Base-by-base conservation (phyloP, 2,113 vertebrate species). In the Chlorodrepanis virens region DNA sequence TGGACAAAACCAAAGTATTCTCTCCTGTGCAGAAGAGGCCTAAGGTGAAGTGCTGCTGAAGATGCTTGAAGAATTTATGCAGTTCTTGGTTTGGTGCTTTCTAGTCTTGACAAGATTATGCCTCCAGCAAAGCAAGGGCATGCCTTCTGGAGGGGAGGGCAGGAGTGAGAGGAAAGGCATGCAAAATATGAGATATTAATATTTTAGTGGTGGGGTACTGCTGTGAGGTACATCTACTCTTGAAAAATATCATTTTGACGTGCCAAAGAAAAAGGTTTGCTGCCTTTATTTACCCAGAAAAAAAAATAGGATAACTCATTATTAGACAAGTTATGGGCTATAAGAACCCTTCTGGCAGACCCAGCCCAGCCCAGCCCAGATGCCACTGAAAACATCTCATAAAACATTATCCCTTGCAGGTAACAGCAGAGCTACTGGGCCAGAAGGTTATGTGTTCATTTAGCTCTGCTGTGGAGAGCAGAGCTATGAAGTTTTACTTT, bases 361-460 rank as follows among this genome's bases (percentile, higher is more conserved):
- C 35, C 35, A 35, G 24, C 3, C 11, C 54, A 60, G 9, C 6
- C 27, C 47, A 56, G 6, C 14, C 37, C 20, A 65, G 59, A 10
- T 29, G 10, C 6, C 11, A 29, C 12, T 0, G 5, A 24, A 82
- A 83, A 10, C 4, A 1, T 13, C 22, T 14, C 6, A 45, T 40
- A 37, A 82, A 57, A 52, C 10, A 45, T 8, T 49, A 13, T 16
- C 11, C 50, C 4, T 17, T 59, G 28, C 57, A 79, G 63, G 22
- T 10, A 75, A 52, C 37, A 53, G 16, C 8, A 42, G 11, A 40
- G 5, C 31, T 57, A 21, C 17, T 33, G 24, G 17, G 22, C 31
- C 20, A 8, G 14, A 67, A 22, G 29, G 17, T 27, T 71, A 9
- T 0, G 1, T 4, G 0, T 5, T 33, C 12, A 14, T 65, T 71